These are phyloP conservation scores for Parthenolecanium corni DNA, from an alignment of 2,888 invertebrate genomes.

Conservation along the genomic window DNA sequence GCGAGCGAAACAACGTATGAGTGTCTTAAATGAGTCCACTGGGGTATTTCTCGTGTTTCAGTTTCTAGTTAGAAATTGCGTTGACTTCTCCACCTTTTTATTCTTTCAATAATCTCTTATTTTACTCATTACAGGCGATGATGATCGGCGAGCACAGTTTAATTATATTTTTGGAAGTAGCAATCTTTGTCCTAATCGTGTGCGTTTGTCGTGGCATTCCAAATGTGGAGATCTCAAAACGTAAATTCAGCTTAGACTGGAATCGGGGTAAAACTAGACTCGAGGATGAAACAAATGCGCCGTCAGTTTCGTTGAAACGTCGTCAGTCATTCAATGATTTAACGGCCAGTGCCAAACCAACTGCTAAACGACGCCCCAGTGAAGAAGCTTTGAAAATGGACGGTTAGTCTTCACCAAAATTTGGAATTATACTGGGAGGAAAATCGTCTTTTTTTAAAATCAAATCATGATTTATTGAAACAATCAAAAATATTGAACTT, in stretches of 20 bases:
- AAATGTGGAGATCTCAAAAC: conserved; percentile 37
- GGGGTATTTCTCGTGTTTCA: no score
- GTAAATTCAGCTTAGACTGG: conserved; percentile 33
- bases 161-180: conserved; percentile 37
- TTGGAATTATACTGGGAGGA: no score
- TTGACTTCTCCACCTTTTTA: neutral
- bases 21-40: no score
- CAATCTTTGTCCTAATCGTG: conserved; percentile 39
- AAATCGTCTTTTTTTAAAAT: neutral
- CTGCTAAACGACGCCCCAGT: conserved; percentile 55
- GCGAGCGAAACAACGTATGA: no score
- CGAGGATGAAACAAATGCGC: conserved; percentile 33
- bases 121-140: conserved; percentile 31
- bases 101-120: no score
- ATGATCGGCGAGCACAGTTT: conserved; percentile 37
- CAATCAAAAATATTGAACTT: neutral
- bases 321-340: conserved; percentile 47
- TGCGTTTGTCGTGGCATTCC: conserved; percentile 43
- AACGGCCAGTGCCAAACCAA: conserved; percentile 44
- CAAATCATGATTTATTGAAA: neutral
- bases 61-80: no score
- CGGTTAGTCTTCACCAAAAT: conserved; percentile 2
- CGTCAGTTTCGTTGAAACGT: conserved; percentile 22
- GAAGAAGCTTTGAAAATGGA: conserved; percentile 43
- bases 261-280: conserved; percentile 36